These are phyloP conservation scores for Cheilosia variabilis DNA, from an alignment of 2,888 invertebrate genomes.

Conservation along the genomic window DNA sequence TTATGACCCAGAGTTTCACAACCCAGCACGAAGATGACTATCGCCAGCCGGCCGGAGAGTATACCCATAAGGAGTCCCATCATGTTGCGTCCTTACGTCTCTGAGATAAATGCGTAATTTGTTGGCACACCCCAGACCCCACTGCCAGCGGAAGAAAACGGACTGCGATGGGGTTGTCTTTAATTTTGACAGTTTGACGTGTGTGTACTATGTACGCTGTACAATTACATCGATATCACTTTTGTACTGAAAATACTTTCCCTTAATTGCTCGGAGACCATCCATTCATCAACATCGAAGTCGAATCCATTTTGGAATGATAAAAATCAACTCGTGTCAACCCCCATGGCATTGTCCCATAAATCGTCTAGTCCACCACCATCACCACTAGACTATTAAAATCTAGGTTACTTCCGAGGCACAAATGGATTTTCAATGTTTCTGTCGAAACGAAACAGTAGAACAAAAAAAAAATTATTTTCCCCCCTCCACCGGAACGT, in stretches of 20 bases:
- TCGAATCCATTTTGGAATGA: constrained; percentile 20
- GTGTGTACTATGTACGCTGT: too few relatives aligned
- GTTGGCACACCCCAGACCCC: neutral
- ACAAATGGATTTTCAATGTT: constrained; percentile 27
- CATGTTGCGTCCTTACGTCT: neutral
- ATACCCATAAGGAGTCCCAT: neutral
- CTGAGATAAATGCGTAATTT: constrained; percentile 2
- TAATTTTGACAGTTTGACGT: too few relatives aligned
- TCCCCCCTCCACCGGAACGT: constrained; percentile 29
- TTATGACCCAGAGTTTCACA: constrained; percentile 1
- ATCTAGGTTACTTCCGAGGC: constrained; percentile 28
- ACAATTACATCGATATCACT: too few relatives aligned
- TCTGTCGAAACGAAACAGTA: constrained; percentile 7
- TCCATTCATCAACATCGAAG: constrained; percentile 38
- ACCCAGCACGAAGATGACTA: neutral
- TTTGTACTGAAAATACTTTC: neutral
- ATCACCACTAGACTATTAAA: constrained; percentile 36
- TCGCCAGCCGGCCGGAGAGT: neutral
- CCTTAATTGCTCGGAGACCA: neutral
- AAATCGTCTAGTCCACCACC: constrained; percentile 17
- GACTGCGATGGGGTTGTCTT: too few relatives aligned
- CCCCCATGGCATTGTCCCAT: constrained; percentile 18
- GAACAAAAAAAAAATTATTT: neutral
- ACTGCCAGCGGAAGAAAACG: neutral
- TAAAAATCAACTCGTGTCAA: constrained; percentile 35